A percentile compares a stretch with the other conserved stretches of the same genome.
phyloP scores from a whole-genome alignment of 2,797 vertebrate genomes.

The Carduelis carduelis region DNA sequence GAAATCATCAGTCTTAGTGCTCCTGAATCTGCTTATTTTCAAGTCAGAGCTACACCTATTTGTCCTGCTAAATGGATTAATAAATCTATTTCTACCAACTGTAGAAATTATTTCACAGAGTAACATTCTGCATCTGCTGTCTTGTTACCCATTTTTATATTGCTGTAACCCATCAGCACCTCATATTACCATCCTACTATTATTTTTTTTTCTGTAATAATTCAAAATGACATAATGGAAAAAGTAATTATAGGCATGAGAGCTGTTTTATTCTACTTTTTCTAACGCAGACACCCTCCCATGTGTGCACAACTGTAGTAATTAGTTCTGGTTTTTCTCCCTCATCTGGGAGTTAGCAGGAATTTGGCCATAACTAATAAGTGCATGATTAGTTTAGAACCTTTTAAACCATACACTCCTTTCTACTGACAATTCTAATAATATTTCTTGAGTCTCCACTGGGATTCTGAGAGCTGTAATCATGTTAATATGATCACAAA shows the following conservation, averaged over 20 bases:
- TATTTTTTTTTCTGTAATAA: background rate
- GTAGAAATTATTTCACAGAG: background rate
- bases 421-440: slow-evolving; percentile 32
- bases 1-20: background rate
- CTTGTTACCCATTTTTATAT: background rate
- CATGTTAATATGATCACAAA: slow-evolving; percentile 49
- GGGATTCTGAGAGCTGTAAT: slow-evolving; percentile 46
- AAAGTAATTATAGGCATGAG: slow-evolving; percentile 23
- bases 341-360: background rate
- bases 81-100: background rate
- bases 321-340: slow-evolving; percentile 33
- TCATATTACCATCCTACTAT: background rate
- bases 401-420: slow-evolving; percentile 35
- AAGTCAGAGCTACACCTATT: background rate
- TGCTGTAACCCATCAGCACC: background rate
- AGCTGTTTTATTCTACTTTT: background rate
- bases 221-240: slow-evolving; percentile 19
- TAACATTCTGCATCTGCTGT: background rate
- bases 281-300: background rate
- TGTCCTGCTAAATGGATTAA: background rate
- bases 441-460: slow-evolving; percentile 5
- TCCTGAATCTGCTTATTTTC: background rate
- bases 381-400: slow-evolving; percentile 44
- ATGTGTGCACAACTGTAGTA: background rate
- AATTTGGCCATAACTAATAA: slow-evolving; percentile 54